Evolutionary conservation across 1,140 invertebrate genomes (phyloP).

Genomic region (Aphelinus certus): DNA sequence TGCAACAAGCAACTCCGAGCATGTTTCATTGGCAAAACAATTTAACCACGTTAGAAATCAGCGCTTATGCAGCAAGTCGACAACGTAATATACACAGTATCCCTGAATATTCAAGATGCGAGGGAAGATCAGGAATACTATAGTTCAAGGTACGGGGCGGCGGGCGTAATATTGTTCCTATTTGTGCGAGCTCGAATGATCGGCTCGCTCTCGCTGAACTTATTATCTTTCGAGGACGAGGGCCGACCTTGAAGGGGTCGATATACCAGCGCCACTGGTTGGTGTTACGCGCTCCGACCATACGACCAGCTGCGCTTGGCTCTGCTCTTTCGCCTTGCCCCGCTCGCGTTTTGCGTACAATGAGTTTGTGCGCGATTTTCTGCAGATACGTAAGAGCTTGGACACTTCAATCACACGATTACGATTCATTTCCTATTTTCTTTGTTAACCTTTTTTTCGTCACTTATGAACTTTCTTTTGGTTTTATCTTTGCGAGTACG

Average conservation of each 20-base stretch:
- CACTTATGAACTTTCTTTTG: not conserved
- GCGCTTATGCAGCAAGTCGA: too few relatives aligned
- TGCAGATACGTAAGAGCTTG: too few relatives aligned
- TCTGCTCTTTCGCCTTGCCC: too few relatives aligned
- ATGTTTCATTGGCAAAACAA: too few relatives aligned
- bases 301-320: not conserved
- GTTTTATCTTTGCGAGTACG: not conserved
- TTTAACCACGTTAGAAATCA: too few relatives aligned
- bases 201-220: slow-evolving; percentile 15
- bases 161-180: not conserved
- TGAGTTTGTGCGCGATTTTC: slow-evolving; percentile 20
- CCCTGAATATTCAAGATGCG: too few relatives aligned
- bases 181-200: slow-evolving; percentile 8
- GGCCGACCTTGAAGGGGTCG: slow-evolving; percentile 29
- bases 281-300: not conserved
- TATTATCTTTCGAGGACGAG: slow-evolving; percentile 28
- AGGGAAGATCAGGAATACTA: too few relatives aligned
- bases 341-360: not conserved
- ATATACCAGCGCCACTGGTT: slow-evolving; percentile 11
- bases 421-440: not conserved
- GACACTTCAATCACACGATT: too few relatives aligned
- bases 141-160: too few relatives aligned
- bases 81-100: too few relatives aligned
- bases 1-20: too few relatives aligned
- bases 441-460: not conserved